Base-by-base conservation (phyloP, 2,888 invertebrate genomes). In the Apamea anceps region DNA sequence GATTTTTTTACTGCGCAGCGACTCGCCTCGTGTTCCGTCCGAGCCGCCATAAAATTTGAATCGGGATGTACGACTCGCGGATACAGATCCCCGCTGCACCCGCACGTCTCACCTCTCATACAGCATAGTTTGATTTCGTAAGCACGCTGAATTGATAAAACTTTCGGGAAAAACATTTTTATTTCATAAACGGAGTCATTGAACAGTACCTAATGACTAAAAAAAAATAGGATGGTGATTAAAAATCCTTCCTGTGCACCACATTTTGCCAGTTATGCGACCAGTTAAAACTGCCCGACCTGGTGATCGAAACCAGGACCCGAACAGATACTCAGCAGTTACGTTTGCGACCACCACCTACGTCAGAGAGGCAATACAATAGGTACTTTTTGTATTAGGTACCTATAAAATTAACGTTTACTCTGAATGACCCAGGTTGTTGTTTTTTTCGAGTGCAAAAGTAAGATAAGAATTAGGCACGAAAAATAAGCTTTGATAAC, bases 391-490 rank as follows among this genome's bases (percentile, higher is more conserved):
- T 60, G 18, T 60, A 32, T 37, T 37, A 18, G 25, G 25, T 73
- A 73, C 15, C 15, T 21, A 37, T 54, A 54, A 32, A 60, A 66
- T 66, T 5, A 65, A 48, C 21, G 21, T 67, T 62, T 25, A 21
- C 8, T 37, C 65, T 2, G 8, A 54, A 60, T 81, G 76, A 83
- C 13, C 18, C 25, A 25, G 28, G 13, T 10, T 51, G 28, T 60
- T 71, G 42, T 84, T 83, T 12, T 70, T 15, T 77, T 79, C 25
- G 10, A 71, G 65, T 71, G 70, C n/a, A 66, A 71, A 81, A 6
- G 18, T 25, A 37, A 79, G 70, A 79, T 81, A 87, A 78, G 66
- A 45, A 25, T 74, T 32, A 28, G n/a, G 75, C 28, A 82, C 37
- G 54, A 25, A 15, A 57, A 82, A 60, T 0, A 60, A 54, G 45